Base-by-base conservation (phyloP, 2,888 invertebrate genomes). In the Agrenia bidenticulata region DNA sequence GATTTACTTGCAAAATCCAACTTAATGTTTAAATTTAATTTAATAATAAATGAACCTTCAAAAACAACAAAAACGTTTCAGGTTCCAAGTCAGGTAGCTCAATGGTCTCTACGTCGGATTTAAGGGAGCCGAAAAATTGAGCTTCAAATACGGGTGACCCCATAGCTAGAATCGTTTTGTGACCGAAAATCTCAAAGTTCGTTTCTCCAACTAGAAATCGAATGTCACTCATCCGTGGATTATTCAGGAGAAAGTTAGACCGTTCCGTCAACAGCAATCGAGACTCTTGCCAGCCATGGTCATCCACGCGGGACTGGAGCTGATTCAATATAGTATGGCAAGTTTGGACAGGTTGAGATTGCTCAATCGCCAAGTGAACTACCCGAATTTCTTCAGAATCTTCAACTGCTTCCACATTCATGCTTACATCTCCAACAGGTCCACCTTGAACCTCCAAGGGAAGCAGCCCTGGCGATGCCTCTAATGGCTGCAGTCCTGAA, bases 141-240 rank as follows among this genome's bases (percentile, higher is more conserved):
- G 90, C 90, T 80, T 91, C 90, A 79, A 92, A 92, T 1, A 92
- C 92, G 0, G 89, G 89, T 77, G 90, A 90, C 1, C 91, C 90
- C 15, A 90, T 87, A 0, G 89, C 88, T 26, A 92, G 79, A 0
- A 92, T 87, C 77, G 92, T 88, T 79, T 81, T 89, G 77, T 90
- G 90, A 0, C 90, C 91, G 0, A 90, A 89, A 69, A 92, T 88
- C 15, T 87, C 82, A 78, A 87, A 86, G 69, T 79, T 84, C 41
- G 86, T 87, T 76, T 87, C 86, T 1, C 91, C 90, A 21, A 92
- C 90, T 39, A 89, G 82, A 77, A 92, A 92, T 77, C 86, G 87
- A 2, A 92, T 88, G 79, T 92, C 91, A 64, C 86, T 83, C 77
- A 88, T 80, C 50, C 85, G 83, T 70, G 86, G 84, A 73, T 86